Conservation (phyloP, 2,888 invertebrate species). For the Dicyrtomina minuta region DNA sequence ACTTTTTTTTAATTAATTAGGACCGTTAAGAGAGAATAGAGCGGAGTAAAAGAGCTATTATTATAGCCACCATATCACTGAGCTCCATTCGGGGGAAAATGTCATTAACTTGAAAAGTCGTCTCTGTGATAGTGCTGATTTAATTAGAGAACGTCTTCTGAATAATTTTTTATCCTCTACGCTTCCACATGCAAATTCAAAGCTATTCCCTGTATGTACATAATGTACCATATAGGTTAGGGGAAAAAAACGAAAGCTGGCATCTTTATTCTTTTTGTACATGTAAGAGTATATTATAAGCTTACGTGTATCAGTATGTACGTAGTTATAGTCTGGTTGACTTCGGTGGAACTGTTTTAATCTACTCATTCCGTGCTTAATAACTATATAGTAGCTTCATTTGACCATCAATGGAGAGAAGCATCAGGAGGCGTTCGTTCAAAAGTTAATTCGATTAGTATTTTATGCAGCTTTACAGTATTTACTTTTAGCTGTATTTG, state of each 20-base stretch:
- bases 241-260: conserved; percentile 7
- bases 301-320: no score
- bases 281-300: no score
- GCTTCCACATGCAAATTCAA: conserved; percentile 27
- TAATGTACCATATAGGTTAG: background rate
- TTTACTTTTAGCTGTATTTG: background rate
- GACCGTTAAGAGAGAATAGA: conserved; percentile 31
- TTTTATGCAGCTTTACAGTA: background rate
- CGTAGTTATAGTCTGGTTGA: no score
- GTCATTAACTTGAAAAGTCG: conserved; percentile 28
- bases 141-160: conserved; percentile 41
- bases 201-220: background rate
- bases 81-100: conserved; percentile 30
- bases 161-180: conserved; percentile 36
- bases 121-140: conserved; percentile 31
- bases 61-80: conserved; percentile 20
- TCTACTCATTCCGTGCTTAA: no score
- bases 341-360: no score
- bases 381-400: no score
- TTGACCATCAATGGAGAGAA: no score
- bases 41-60: conserved; percentile 17
- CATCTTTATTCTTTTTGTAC: no score
- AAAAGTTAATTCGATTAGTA: background rate
- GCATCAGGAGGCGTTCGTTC: background rate
- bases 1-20: conserved; percentile 45